Evolutionary conservation across 1,140 invertebrate genomes (phyloP), one percentile per base, ranked within the genome.

Genomic region (Meloidogyne exigua): DNA sequence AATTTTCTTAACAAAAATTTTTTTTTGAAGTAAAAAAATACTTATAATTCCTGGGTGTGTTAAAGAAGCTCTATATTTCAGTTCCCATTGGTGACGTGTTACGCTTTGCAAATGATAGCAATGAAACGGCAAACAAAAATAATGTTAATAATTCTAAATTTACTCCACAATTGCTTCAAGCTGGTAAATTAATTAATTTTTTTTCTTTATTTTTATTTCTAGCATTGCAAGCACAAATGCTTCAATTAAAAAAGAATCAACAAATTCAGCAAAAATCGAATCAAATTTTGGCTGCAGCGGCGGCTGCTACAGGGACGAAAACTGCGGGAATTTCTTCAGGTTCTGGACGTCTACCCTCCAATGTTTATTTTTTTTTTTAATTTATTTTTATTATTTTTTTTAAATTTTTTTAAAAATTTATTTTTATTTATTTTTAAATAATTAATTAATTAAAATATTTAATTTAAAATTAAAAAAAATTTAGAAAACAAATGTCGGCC

Each of bases 181-280:
- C 69, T 23, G 75, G 75, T 74, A 18, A 57, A 32, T 76, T 63
- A 0, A 18, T 26, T 70, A 32, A 13, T 32, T 13, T 18, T 42
- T 70, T 63, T 32, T 71, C 12, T 44, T 18, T 9, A 21, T 23
- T 66, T 75, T 4, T 49, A 10, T 21, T 23, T 76, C 12, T 63
- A 76, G 78, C 79, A 32, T 69, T 80, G 63, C 80, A 80, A 73
- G 57, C 67, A 13, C 79, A 81, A 71, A 26, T 81, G 15, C 49
- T 75, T 63, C 76, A 78, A 78, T 44, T 71, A 32, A 74, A 77
- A 57, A 44, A 67, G 39, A 62, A 65, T 26, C 62, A 74, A 64
- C 72, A 74, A 63, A 39, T 66, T 18, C 21, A 26, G 25, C 39
- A 42, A 66, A 67, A 77, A 57, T 68, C 28, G 5, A 42, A 66